Evolutionary conservation across 1,140 invertebrate genomes (phyloP), one percentile per base, ranked within the genome.

Genomic region (Limonius californicus): DNA sequence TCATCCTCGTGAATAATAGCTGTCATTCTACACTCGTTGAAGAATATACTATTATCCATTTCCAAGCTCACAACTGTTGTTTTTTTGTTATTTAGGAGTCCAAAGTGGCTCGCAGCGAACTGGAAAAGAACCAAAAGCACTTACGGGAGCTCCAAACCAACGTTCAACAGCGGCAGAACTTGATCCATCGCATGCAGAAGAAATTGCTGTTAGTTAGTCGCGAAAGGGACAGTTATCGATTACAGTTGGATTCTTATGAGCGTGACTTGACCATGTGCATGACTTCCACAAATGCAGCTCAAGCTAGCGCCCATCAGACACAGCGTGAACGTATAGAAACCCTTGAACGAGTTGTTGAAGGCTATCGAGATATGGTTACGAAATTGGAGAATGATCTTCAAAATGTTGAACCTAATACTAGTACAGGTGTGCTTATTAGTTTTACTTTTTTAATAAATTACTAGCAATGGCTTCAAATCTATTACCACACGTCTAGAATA

Each of bases 231-330:
- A 88, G 85, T 65, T 84, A 84, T 58, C 64, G 73, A 39, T 54
- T 62, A 59, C 86, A 93, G 62, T 72, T 93, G 30, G 89, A 92
- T 65, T 86, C 88, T 27, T 93, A 92, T 69, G 91, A 94, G 74
- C 89, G 87, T 71, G 91, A 93, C 76, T 77, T 88, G 59, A 89
- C 89, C 7, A 79, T 83, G 70, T 66, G 55, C 54, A 62, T 71
- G 8, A 67, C 54, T 42, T 68, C 66, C 16, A 55, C 79, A 57
- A 70, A 74, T 18, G 76, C 75, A 1, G 77, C 76, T 59, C 61
- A 66, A 12, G 73, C 70, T 6, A 68, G 70, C 6, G 75, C 77
- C 20, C 72, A 56, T 12, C 70, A 65, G 72, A 77, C 57, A 62
- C 74, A 72, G 69, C 84, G 68, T 7, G 79, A 79, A 63, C 76